phyloP scores from a whole-genome alignment of 2,113 vertebrate genomes.

The Pterophyllum scalare region DNA sequence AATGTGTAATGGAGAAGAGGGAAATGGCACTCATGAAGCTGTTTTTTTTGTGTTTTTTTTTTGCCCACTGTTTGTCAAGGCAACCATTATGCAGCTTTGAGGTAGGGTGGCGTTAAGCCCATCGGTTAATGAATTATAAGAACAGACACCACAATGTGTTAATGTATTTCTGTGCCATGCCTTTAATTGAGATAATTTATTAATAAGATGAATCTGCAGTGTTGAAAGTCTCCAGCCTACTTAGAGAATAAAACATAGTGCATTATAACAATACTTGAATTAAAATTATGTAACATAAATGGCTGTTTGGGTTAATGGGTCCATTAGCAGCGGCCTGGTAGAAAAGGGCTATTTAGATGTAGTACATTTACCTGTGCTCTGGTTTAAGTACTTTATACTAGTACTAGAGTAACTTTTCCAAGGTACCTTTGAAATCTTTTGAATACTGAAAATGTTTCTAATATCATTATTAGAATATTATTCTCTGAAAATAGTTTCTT shows the following conservation, averaged over 20 bases:
- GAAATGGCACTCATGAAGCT: conserved; percentile 35
- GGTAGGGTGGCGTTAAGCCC: background rate
- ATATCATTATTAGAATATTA: no score
- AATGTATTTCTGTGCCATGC: background rate
- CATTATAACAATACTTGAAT: conserved; percentile 11
- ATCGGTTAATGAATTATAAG: conserved; percentile 41
- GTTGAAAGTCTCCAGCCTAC: background rate
- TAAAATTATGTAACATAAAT: conserved; percentile 4
- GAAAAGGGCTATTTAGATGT: background rate
- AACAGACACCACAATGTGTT: conserved; percentile 31
- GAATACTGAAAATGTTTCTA: conserved; percentile 15
- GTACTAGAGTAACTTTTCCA: background rate
- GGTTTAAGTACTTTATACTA: background rate
- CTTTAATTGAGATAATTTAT: conserved; percentile 19
- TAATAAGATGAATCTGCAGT: background rate
- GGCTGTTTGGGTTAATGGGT: conserved; percentile 23
- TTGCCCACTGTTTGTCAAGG: conserved; percentile 13
- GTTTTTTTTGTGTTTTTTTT: no score
- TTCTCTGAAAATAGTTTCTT: background rate
- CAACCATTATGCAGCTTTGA: conserved; percentile 30
- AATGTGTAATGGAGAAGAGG: conserved; percentile 50
- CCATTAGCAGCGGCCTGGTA: conserved; percentile 30
- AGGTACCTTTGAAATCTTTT: background rate
- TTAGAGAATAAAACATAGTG: background rate
- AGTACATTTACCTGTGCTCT: conserved; percentile 6